A percentile compares a stretch with the other conserved stretches of the same genome.
These are phyloP conservation scores for Micropterix aruncella DNA, from an alignment of 2,888 invertebrate genomes.

Conservation along the genomic window DNA sequence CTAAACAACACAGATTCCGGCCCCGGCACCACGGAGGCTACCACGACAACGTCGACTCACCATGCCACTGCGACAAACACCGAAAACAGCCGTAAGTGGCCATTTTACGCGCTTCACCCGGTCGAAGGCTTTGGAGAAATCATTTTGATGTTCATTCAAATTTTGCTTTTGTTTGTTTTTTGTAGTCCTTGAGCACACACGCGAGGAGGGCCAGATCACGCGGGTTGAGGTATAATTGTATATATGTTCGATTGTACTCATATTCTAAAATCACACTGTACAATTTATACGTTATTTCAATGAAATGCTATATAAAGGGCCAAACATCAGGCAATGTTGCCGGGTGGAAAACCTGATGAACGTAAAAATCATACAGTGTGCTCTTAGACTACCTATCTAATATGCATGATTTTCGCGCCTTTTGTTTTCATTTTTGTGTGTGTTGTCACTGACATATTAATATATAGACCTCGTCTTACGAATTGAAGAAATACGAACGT, in stretches of 20 bases:
- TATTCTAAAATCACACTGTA: too few relatives aligned
- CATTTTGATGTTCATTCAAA: slow-evolving; percentile 5
- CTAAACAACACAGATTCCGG: slow-evolving; percentile 29
- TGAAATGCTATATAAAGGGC: too few relatives aligned
- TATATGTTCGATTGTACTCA: not conserved
- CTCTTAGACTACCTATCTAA: too few relatives aligned
- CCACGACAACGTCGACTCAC: slow-evolving; percentile 25
- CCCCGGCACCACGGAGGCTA: slow-evolving; percentile 23
- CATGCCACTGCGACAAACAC: slow-evolving; percentile 18
- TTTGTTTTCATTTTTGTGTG: too few relatives aligned
- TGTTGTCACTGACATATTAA: too few relatives aligned
- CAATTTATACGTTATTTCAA: too few relatives aligned
- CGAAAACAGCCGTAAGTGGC: slow-evolving; percentile 38
- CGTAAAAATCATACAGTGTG: too few relatives aligned
- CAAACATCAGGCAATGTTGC: too few relatives aligned
- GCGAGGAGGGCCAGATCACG: slow-evolving; percentile 42
- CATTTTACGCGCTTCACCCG: slow-evolving; percentile 3
- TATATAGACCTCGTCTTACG: too few relatives aligned
- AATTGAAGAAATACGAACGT: too few relatives aligned
- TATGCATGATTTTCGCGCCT: too few relatives aligned
- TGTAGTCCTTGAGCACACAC: slow-evolving; percentile 42
- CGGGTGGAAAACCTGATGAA: too few relatives aligned
- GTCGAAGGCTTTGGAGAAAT: slow-evolving; percentile 8
- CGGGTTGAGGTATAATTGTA: slow-evolving; percentile 31
- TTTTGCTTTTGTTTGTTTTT: slow-evolving; percentile 8